A percentile compares a stretch with the other conserved stretches of the same genome.
Conservation (phyloP, 1,140 invertebrate species). For the Trissolcus basalis region DNA sequence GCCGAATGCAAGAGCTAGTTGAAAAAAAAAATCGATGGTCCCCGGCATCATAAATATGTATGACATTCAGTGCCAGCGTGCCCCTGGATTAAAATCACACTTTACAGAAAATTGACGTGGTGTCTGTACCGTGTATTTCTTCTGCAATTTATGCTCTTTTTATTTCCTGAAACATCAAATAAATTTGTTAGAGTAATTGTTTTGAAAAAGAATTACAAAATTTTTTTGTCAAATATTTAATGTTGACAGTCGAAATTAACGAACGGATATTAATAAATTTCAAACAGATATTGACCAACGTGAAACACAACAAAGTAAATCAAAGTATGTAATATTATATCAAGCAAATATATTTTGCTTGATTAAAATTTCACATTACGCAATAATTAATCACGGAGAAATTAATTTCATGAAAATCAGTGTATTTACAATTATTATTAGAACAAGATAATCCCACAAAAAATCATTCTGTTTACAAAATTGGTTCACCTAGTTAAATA, state of each 20-base stretch:
- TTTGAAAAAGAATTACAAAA: too few relatives aligned
- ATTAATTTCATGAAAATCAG: constrained; percentile 33
- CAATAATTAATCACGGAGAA: constrained; percentile 25
- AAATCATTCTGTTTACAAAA: constrained; percentile 24
- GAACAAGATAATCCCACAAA: constrained; percentile 9
- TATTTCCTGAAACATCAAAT: too few relatives aligned
- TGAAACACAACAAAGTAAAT: constrained; percentile 19
- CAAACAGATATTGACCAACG: constrained; percentile 15
- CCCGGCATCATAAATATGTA: constrained; percentile 70
- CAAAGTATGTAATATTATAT: constrained; percentile 22
- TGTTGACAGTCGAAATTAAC: neutral
- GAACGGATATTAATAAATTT: neutral
- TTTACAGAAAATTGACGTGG: constrained; percentile 2
- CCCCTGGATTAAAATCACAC: constrained; percentile 37
- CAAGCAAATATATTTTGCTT: constrained; percentile 26
- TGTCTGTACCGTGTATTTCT: constrained; percentile 8
- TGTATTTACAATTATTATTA: constrained; percentile 3
- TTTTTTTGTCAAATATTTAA: too few relatives aligned
- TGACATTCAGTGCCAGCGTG: constrained; percentile 64
- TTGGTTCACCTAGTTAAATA: too few relatives aligned
- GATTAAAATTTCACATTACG: constrained; percentile 28
- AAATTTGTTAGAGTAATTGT: too few relatives aligned
- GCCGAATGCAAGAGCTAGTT: constrained; percentile 41
- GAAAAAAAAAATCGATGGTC: constrained; percentile 63
- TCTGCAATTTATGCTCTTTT: constrained; percentile 13